Evolutionary conservation across 2,888 invertebrate species (phyloP).

Genomic region (Syrista parreyssii): DNA sequence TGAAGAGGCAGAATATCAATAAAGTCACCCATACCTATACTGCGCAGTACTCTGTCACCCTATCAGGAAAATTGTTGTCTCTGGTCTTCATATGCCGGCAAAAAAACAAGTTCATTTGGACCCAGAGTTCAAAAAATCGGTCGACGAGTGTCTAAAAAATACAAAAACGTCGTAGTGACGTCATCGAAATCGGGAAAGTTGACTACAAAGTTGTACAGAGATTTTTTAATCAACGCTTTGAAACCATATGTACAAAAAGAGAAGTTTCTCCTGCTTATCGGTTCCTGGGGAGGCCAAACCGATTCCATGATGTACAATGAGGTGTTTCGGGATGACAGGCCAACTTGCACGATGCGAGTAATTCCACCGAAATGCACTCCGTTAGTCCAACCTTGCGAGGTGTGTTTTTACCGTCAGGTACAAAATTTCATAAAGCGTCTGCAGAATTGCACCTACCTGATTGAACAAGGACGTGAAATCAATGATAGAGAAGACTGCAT

Average conservation of each 20-base stretch:
- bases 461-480: conserved; percentile 23
- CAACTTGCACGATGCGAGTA: conserved; percentile 25
- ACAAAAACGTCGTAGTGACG: conserved; percentile 23
- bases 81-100: conserved; percentile 10
- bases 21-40: conserved; percentile 24
- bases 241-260: conserved; percentile 29
- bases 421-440: conserved; percentile 28
- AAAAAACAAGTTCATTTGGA: conserved; percentile 5
- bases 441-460: conserved; percentile 20
- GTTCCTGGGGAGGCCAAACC: conserved; percentile 33
- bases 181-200: conserved; percentile 34
- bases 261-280: conserved; percentile 28
- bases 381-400: conserved; percentile 30
- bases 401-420: conserved; percentile 33
- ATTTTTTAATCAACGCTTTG: conserved; percentile 24
- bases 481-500: conserved; percentile 24
- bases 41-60: conserved; percentile 21
- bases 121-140: conserved; percentile 19
- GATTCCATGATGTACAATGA: conserved; percentile 25
- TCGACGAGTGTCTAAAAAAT: conserved; percentile 23
- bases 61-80: conserved; percentile 18
- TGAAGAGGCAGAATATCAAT: conserved; percentile 20
- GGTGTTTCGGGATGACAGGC: conserved; percentile 20
- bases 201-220: conserved; percentile 25
- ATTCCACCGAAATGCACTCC: conserved; percentile 36